A percentile compares a stretch with the other conserved stretches of the same genome.
Conservation (phyloP, 2,113 vertebrate species). For the Tautogolabrus adspersus region DNA sequence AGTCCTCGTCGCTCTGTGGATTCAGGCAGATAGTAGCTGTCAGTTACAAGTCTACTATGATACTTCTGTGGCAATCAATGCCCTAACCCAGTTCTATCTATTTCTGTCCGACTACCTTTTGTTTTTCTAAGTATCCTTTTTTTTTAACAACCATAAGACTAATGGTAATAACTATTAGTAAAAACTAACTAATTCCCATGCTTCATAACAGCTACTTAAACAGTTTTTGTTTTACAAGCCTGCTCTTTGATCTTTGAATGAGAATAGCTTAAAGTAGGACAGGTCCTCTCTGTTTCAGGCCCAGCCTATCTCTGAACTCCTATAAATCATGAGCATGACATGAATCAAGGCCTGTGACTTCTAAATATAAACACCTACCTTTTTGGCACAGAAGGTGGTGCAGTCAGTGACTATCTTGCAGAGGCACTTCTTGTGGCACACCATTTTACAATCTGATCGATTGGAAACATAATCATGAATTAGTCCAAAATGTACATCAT, state of each 20-base stretch:
- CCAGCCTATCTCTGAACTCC: background rate
- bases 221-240: too few species aligned
- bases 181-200: too few species aligned
- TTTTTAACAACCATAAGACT: too few species aligned
- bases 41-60: background rate
- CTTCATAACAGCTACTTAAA: too few species aligned
- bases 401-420: conserved; percentile 90
- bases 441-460: conserved; percentile 92
- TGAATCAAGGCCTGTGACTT: background rate
- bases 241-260: background rate
- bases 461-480: background rate
- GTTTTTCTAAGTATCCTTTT: too few species aligned
- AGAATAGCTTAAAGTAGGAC: background rate
- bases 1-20: conserved; percentile 84
- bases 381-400: conserved; percentile 85
- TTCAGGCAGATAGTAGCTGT: background rate
- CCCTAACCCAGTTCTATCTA: too few species aligned
- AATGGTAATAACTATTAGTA: too few species aligned
- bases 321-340: background rate
- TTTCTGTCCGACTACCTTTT: too few species aligned
- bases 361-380: conserved; percentile 74
- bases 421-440: conserved; percentile 97
- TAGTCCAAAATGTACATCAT: background rate
- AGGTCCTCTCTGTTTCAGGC: background rate
- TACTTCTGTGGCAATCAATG: too few species aligned